These are phyloP conservation scores for Melanotus villosus DNA, from an alignment of 2,888 invertebrate species.

Conservation along the genomic window DNA sequence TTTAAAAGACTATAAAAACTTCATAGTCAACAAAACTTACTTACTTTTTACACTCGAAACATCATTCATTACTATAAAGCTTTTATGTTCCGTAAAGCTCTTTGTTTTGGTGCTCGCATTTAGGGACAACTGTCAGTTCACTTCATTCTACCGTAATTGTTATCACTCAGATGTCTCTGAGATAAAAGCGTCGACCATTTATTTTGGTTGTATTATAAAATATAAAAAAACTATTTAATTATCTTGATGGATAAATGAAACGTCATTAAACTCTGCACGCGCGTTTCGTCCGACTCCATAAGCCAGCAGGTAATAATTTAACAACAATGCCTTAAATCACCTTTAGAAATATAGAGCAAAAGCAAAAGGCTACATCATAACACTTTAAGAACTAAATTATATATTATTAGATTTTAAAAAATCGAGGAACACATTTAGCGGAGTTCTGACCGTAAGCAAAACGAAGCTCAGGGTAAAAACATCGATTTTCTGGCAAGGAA, in stretches of 20 bases:
- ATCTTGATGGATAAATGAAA: constrained; percentile 51
- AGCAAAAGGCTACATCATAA: constrained; percentile 62
- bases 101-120: constrained; percentile 19
- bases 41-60: too few relatives aligned
- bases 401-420: constrained; percentile 63
- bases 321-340: constrained; percentile 60
- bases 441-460: constrained; percentile 10
- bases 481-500: neutral
- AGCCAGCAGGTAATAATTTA: constrained; percentile 58
- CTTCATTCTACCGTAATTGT: constrained; percentile 26
- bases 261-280: constrained; percentile 48
- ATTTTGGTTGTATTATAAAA: constrained; percentile 14
- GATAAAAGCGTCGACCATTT: constrained; percentile 16
- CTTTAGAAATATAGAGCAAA: constrained; percentile 62
- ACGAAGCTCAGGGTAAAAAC: neutral
- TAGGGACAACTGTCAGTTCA: constrained; percentile 22
- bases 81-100: neutral
- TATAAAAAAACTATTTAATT: constrained; percentile 39
- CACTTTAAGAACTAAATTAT: constrained; percentile 64
- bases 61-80: neutral
- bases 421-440: constrained; percentile 52
- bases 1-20: too few relatives aligned
- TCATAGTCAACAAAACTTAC: too few relatives aligned
- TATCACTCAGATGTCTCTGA: constrained; percentile 21
- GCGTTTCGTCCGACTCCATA: constrained; percentile 35